phyloP scores from a whole-genome alignment of 1,140 invertebrate species.

The Antheraea pernyi region DNA sequence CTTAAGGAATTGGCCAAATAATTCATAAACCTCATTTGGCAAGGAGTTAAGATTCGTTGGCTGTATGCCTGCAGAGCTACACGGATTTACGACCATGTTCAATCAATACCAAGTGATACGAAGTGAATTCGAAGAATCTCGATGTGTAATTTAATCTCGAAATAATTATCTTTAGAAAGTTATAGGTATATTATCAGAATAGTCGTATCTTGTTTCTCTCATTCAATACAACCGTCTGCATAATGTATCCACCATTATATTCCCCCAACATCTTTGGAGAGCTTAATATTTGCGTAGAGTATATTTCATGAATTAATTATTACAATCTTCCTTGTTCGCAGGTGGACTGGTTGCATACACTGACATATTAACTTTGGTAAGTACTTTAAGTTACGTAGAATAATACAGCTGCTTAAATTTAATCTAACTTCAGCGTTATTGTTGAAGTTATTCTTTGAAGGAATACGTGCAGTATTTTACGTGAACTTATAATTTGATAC shows the following conservation, averaged over 20 bases:
- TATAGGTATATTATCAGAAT: too few species aligned
- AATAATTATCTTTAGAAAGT: too few species aligned
- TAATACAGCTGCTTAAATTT: not conserved
- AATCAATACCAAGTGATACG: not conserved
- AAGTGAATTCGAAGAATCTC: not conserved
- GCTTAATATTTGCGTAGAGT: not conserved
- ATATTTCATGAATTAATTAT: slow-evolving; percentile 1
- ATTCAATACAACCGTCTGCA: not conserved
- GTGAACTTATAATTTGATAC: too few species aligned
- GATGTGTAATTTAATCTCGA: too few species aligned
- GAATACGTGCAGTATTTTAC: too few species aligned
- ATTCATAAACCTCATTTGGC: not conserved
- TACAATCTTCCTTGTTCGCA: not conserved
- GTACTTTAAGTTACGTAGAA: not conserved
- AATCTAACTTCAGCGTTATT: not conserved
- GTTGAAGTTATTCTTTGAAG: too few species aligned
- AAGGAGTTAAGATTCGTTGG: not conserved
- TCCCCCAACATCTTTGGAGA: not conserved
- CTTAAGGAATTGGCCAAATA: not conserved
- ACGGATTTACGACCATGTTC: not conserved
- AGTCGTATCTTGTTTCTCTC: not conserved
- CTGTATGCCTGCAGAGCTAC: not conserved
- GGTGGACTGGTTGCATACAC: slow-evolving; percentile 3
- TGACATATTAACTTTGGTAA: not conserved
- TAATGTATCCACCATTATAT: not conserved